phyloP scores from a whole-genome alignment of 2,797 vertebrate genomes.

The Helarctos malayanus region DNA sequence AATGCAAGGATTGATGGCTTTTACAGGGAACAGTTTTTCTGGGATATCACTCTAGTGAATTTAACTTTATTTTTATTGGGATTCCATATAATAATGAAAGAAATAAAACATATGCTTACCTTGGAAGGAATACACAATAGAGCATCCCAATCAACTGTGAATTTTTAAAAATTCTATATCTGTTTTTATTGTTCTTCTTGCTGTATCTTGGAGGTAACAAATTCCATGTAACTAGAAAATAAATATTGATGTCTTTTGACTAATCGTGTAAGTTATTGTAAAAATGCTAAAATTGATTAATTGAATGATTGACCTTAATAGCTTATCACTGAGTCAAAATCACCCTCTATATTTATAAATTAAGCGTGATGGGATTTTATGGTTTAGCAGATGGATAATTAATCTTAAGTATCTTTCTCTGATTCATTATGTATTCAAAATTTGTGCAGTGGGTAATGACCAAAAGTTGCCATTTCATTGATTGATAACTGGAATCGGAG shows the following conservation, averaged over 20 bases:
- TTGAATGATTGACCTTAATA: conserved; percentile 57
- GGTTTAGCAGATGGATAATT: conserved; percentile 42
- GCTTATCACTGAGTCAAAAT: conserved; percentile 39
- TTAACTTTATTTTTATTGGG: conserved; percentile 48
- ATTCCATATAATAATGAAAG: not conserved
- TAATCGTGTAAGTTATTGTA: not conserved
- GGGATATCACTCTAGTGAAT: not conserved
- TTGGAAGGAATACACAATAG: not conserved
- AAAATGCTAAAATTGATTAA: conserved; percentile 54
- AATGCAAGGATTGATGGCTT: not conserved
- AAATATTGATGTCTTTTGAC: conserved; percentile 30
- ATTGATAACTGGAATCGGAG: not conserved
- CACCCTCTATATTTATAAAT: not conserved
- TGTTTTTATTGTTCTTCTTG: not conserved
- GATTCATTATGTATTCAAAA: conserved; percentile 38
- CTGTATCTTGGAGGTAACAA: not conserved
- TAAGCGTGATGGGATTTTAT: conserved; percentile 50
- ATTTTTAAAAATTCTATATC: not conserved
- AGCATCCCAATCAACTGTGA: not conserved
- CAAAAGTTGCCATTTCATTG: not conserved
- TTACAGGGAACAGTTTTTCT: not conserved
- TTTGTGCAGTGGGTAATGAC: not conserved
- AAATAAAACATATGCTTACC: not conserved
- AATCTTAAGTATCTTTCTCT: not conserved
- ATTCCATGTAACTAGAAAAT: not conserved